Conservation (phyloP, 2,113 vertebrate genomes). For the Clarias magur region DNA sequence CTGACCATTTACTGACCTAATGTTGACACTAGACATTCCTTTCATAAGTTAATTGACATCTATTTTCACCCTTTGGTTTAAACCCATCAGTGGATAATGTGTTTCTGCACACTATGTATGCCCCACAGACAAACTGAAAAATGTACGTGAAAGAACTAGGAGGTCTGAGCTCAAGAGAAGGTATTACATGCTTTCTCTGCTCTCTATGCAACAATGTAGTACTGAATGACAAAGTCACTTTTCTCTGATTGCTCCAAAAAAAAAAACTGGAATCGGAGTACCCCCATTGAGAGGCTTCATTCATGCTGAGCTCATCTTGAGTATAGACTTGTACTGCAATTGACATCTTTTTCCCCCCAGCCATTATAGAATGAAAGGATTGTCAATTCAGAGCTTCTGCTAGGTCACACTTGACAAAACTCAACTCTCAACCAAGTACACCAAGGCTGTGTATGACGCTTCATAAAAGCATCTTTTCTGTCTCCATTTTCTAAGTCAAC, state of each 20-base stretch:
- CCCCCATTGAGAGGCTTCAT: neutral
- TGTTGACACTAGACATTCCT: neutral
- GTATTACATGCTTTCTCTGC: slow-evolving; percentile 22
- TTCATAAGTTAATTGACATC: neutral
- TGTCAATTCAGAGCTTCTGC: neutral
- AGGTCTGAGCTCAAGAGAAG: slow-evolving; percentile 26
- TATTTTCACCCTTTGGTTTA: neutral
- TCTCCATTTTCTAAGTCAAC: neutral
- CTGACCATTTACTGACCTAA: neutral
- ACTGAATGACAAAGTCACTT: slow-evolving; percentile 5
- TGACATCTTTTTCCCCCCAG: neutral
- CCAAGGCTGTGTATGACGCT: neutral
- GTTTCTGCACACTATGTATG: neutral
- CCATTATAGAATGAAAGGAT: neutral
- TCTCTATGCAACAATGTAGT: slow-evolving; percentile 11
- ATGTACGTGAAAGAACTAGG: neutral
- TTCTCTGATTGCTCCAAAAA: slow-evolving; percentile 40
- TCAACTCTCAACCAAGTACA: neutral
- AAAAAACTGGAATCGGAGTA: slow-evolving; percentile 3
- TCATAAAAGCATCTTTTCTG: neutral
- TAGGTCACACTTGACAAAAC: slow-evolving; percentile 10
- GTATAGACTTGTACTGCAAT: neutral
- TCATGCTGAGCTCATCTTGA: slow-evolving; percentile 3
- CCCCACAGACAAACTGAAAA: neutral
- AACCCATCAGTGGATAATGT: neutral